These are phyloP conservation scores for Lophura swinhoii DNA, from an alignment of 2,797 vertebrate species.

Conservation along the genomic window DNA sequence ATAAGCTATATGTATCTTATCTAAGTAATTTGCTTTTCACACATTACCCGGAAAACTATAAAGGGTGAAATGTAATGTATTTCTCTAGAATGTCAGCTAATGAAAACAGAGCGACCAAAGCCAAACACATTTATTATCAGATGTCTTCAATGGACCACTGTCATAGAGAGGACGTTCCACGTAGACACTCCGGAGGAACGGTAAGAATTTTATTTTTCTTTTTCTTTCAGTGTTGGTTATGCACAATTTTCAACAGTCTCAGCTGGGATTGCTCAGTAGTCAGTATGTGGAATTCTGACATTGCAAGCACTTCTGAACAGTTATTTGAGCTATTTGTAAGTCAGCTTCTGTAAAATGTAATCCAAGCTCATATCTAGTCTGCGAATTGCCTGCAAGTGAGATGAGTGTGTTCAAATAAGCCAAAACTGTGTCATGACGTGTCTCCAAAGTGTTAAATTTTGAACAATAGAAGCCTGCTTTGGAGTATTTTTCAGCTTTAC, in stretches of 20 bases:
- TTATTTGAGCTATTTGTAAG: slow-evolving; percentile 25
- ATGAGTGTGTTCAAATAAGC: slow-evolving; percentile 48
- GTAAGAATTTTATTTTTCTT: slow-evolving; percentile 76
- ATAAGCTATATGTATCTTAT: neutral
- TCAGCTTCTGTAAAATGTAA: slow-evolving; percentile 24
- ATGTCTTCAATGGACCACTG: slow-evolving; percentile 98
- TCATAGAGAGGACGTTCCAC: slow-evolving; percentile 97
- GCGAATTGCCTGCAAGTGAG: neutral
- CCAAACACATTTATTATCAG: slow-evolving; percentile 98
- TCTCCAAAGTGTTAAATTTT: slow-evolving; percentile 47
- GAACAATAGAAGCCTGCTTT: neutral
- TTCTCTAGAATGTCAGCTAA: slow-evolving; percentile 94
- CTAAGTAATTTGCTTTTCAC: neutral
- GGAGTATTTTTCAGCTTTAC: neutral
- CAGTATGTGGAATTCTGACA: neutral
- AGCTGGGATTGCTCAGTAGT: neutral
- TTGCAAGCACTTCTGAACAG: slow-evolving; percentile 5
- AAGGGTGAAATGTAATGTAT: slow-evolving; percentile 30
- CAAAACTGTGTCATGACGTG: slow-evolving; percentile 30
- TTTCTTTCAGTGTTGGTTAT: neutral
- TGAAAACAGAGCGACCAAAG: slow-evolving; percentile 98
- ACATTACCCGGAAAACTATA: neutral
- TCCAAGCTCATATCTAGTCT: neutral
- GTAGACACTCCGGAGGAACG: slow-evolving; percentile 96
- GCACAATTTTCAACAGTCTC: neutral